Evolutionary conservation across 2,888 invertebrate genomes (phyloP).

Genomic region (Amiota communis): DNA sequence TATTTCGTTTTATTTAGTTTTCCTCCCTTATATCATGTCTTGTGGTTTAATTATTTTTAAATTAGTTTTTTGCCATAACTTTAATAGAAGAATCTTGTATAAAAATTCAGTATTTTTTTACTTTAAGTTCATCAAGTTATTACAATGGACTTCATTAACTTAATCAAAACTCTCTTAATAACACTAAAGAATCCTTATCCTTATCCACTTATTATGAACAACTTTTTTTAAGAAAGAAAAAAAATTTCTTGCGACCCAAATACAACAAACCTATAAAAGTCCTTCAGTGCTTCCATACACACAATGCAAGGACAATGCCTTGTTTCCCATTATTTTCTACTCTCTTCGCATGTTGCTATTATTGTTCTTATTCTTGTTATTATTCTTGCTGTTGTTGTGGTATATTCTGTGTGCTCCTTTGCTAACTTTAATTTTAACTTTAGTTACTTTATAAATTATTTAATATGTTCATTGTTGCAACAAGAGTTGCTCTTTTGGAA

Average conservation of each 20-base stretch:
- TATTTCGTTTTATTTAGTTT: background rate
- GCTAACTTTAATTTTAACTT: slow-evolving; percentile 44
- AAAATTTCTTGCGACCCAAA: background rate
- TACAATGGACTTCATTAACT: no score
- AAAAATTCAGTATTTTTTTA: no score
- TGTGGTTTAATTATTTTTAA: slow-evolving; percentile 18
- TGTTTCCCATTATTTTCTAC: slow-evolving; percentile 9
- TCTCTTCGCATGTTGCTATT: background rate
- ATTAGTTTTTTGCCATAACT: no score
- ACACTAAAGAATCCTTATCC: no score
- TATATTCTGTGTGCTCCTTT: slow-evolving; percentile 20
- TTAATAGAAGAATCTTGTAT: no score
- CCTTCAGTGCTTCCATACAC: slow-evolving; percentile 2
- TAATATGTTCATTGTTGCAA: slow-evolving; percentile 32
- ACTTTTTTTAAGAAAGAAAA: no score
- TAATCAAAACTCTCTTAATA: no score
- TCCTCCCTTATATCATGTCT: background rate
- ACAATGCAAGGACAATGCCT: slow-evolving; percentile 27
- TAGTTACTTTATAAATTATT: slow-evolving; percentile 25
- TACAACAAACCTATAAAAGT: slow-evolving; percentile 3
- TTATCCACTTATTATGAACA: no score
- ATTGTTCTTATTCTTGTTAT: slow-evolving; percentile 10
- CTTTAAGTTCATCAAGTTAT: no score
- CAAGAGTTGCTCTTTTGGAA: background rate
- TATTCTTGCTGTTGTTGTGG: slow-evolving; percentile 1